Evolutionary conservation across 1,140 invertebrate species (phyloP), one percentile per base, ranked within the genome.

Genomic region (Mamestra configurata): DNA sequence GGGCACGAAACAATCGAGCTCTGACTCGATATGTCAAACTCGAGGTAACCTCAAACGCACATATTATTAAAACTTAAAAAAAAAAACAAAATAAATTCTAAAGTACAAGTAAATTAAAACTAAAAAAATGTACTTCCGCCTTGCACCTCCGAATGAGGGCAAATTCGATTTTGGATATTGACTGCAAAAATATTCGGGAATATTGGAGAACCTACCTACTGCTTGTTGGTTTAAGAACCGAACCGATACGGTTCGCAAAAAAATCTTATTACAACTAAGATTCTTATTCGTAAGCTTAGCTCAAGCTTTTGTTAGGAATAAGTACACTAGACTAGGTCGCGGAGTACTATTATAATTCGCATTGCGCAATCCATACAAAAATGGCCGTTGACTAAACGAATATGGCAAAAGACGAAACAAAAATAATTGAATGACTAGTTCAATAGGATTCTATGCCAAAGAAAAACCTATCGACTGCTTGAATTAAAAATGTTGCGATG

Each of bases 41-140:
- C 79, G 85, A 87, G 85, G 83, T 85, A 85, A 83, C 82, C 59
- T 79, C 80, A 82, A 40, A 40, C 51, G 64, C 75, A 80, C 35
- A 20, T n/a, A n/a, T 79, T 43, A 24, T 75, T 77, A 81, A 72
- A 78, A 76, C 46, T 81, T 82, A 82, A 61, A 81, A 80, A 76
- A 79, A 80, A 82, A 71, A 79, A 53, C 77, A 31, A 31, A 31
- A 78, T 55, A 73, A 79, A 80, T 81, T 83, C 79, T 83, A 82
- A 81, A 81, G 61, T 82, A 85, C 55, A 84, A 51, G 43, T 73
- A 77, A 82, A 80, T 35, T 66, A 81, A 75, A 66, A 72, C 24
- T 83, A 73, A 84, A 84, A 82, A 86, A 90, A 86, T 87, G 83
- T 90, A 89, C 84, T 87, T 86, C 73, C 82, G 80, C 83, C 82